Evolutionary conservation across 2,113 vertebrate species (phyloP), one percentile per base, ranked within the genome.

Genomic region (Perca fluviatilis): DNA sequence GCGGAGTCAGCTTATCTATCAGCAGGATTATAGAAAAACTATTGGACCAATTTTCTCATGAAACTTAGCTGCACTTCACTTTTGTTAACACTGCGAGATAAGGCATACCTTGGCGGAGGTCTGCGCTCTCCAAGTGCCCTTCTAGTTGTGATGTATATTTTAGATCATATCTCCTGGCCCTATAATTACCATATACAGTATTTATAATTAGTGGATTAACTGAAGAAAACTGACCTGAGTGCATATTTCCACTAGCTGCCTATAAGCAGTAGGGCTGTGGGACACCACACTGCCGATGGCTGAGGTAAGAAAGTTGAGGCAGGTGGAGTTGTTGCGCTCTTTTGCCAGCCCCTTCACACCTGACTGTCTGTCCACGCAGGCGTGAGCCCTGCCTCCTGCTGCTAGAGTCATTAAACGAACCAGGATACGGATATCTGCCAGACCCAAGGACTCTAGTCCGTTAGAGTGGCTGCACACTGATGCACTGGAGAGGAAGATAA

Each of bases 401-500:
- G 96, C 94, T 15, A 96, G 90, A 47, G 94, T 95, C 96, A 96
- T 96, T 72, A 96, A 81, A 18, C 95, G 93, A 70, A 96, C 96
- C 78, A 96, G 88, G 72, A 95, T 94, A 7, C 95, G 95, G 61
- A 96, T 96, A 70, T 96, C 95, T 3, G 95, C 94, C 85, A 96
- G 88, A 33, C 96, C 96, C 77, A 96, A 74, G 21, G 95, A 95
- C 88, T 96, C 95, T n/a, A 96, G 89, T 13, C 94, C 95, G 14
- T 91, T 91, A 10, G 95, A 94, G 53, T 94, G 94, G 82, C 93
- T 95, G 82, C 88, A 88, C 54, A 93, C 54, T 14, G 94, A 93
- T 9, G 88, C 89, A 86, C 95, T 95, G 85, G 27, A 64, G 61
- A 58, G 65, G 46, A 27, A 9, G 73, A 79, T 4, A 47, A 75